phyloP scores from a whole-genome alignment of 2,113 vertebrate genomes.

The Neopipo cinnamomea region DNA sequence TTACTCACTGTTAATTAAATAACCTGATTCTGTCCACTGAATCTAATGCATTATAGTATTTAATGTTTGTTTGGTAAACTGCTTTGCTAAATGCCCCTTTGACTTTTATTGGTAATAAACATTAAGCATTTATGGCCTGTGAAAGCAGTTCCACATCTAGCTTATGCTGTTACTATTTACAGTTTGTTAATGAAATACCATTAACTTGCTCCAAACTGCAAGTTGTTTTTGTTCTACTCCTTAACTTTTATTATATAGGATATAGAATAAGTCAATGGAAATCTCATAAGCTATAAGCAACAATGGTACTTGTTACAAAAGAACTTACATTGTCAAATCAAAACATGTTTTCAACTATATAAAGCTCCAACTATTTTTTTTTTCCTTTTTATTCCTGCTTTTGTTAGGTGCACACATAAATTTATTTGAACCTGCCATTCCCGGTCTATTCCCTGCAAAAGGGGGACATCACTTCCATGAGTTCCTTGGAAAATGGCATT shows the following conservation, averaged over 20 bases:
- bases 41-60: constrained; percentile 80
- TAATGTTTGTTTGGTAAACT: constrained; percentile 84
- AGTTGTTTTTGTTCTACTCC: constrained; percentile 72
- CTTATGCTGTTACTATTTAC: constrained; percentile 80
- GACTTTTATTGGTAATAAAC: constrained; percentile 85
- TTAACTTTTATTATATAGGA: constrained; percentile 68
- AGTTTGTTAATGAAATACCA: constrained; percentile 78
- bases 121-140: constrained; percentile 84
- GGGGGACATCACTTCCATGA: accelerated
- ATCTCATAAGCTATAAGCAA: constrained; percentile 11
- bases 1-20: constrained; percentile 81
- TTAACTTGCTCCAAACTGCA: constrained; percentile 74
- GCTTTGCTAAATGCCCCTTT: constrained; percentile 81
- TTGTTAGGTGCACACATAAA: neutral
- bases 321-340: neutral
- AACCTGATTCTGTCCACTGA: constrained; percentile 76
- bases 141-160: constrained; percentile 73
- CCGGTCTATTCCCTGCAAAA: neutral
- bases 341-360: neutral
- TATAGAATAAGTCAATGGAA: constrained; percentile 55
- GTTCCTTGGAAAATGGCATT: neutral
- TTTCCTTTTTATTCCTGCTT: neutral
- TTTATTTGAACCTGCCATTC: neutral
- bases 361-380: neutral
- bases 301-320: neutral